Conservation (phyloP, 2,797 vertebrate species). For the Halcyon smyrnensis region DNA sequence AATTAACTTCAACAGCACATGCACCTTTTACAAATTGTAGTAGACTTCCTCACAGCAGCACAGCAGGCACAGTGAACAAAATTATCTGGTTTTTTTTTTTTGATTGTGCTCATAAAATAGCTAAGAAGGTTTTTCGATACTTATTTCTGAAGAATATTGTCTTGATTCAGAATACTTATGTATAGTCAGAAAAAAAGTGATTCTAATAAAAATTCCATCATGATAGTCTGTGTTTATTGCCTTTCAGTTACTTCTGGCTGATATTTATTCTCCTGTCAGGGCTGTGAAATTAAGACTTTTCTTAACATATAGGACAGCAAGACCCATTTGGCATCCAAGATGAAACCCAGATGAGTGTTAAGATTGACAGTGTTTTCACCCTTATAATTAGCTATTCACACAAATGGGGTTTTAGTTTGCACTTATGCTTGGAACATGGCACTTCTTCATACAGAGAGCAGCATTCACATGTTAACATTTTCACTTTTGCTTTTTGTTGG, state of each 20-base stretch:
- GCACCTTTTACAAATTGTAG: slow-evolving; percentile 42
- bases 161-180: background rate
- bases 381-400: slow-evolving; percentile 69
- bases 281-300: slow-evolving; percentile 58
- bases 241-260: slow-evolving; percentile 40
- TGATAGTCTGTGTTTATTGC: slow-evolving; percentile 3
- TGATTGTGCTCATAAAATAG: background rate
- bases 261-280: slow-evolving; percentile 55
- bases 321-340: slow-evolving; percentile 59
- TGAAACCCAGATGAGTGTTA: slow-evolving; percentile 57
- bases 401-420: slow-evolving; percentile 68
- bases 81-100: background rate
- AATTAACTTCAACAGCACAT: slow-evolving; percentile 44
- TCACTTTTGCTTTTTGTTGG: slow-evolving; percentile 60
- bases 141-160: background rate
- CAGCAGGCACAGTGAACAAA: slow-evolving; percentile 43
- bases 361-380: slow-evolving; percentile 71
- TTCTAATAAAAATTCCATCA: slow-evolving; percentile 30
- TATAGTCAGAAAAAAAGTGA: background rate
- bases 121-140: background rate
- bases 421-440: slow-evolving; percentile 56
- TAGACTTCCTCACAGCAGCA: slow-evolving; percentile 35
- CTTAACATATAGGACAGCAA: slow-evolving; percentile 62
- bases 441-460: slow-evolving; percentile 61
- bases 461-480: slow-evolving; percentile 53